phyloP scores from a whole-genome alignment of 2,113 vertebrate genomes.

The Gopherus flavomarginatus region DNA sequence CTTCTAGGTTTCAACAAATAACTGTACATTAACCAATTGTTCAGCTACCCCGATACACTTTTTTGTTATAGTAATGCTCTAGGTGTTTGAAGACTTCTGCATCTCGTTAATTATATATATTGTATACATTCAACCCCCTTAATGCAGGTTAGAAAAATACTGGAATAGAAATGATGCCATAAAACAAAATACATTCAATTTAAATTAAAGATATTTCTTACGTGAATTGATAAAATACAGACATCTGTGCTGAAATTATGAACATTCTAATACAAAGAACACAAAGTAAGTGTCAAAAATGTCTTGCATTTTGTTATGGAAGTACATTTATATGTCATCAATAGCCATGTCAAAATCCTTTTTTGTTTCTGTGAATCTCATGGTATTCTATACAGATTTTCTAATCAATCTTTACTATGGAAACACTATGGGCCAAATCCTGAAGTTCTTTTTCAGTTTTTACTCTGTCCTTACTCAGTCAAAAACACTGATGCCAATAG shows the following conservation, averaged over 20 bases:
- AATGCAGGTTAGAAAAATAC: conserved; percentile 79
- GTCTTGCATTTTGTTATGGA: conserved; percentile 62
- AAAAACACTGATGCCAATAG: conserved; percentile 13
- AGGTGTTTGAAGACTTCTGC: conserved; percentile 55
- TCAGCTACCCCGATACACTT: conserved; percentile 62
- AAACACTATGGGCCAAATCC: conserved; percentile 5
- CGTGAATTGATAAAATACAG: conserved; percentile 53
- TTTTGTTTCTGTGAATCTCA: conserved; percentile 5
- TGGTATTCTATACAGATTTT: background rate
- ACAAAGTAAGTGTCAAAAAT: conserved; percentile 67
- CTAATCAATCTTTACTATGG: background rate
- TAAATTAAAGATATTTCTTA: conserved; percentile 66
- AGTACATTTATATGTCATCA: conserved; percentile 45
- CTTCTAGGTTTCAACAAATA: conserved; percentile 67
- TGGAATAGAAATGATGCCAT: conserved; percentile 64
- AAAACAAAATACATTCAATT: conserved; percentile 83
- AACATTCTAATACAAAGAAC: conserved; percentile 56
- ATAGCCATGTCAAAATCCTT: conserved; percentile 29
- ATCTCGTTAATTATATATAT: conserved; percentile 69
- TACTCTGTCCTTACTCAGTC: background rate
- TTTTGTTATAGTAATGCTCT: conserved; percentile 78
- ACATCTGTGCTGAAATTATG: conserved; percentile 59
- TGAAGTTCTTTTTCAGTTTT: conserved; percentile 10
- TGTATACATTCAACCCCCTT: conserved; percentile 77
- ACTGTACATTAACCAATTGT: conserved; percentile 54